Conservation (phyloP, 30 jellyfish, hydroid and myxozoan species). For the Turritopsis dohrnii region DNA sequence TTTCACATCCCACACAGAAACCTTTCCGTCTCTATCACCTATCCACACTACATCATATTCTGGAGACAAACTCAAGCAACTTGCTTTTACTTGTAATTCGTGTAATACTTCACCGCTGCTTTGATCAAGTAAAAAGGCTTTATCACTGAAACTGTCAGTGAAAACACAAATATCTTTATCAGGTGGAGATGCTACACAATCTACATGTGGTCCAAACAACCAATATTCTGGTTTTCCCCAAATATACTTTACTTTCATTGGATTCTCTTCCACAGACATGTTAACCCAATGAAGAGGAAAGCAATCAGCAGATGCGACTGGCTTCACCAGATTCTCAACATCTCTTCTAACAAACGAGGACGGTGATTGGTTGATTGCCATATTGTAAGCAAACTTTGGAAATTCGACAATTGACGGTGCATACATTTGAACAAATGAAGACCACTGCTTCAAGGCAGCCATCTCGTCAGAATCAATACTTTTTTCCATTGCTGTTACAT, state of each 20-base stretch:
- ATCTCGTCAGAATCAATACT: background rate
- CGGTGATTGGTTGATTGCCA: slow-evolving; percentile 6
- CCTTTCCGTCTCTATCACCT: background rate
- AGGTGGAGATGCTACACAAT: background rate
- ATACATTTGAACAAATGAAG: slow-evolving; percentile 1
- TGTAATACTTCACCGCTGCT: slow-evolving; percentile 15
- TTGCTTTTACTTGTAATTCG: background rate
- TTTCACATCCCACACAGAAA: background rate
- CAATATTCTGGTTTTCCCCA: background rate
- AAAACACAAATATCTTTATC: background rate
- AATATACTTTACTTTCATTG: background rate
- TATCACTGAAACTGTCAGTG: background rate
- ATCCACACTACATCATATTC: background rate
- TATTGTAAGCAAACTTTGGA: background rate
- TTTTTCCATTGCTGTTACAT: background rate
- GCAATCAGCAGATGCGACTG: background rate
- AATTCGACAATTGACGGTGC: background rate
- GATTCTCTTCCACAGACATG: background rate
- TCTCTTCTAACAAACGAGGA: background rate
- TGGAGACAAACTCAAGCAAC: background rate
- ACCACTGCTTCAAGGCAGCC: background rate
- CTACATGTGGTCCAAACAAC: background rate
- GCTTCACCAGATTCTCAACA: background rate
- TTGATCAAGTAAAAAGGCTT: background rate
- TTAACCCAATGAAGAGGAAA: slow-evolving; percentile 11